Conservation (phyloP, 2,113 vertebrate species). For the Hydrochoerus hydrochaeris region DNA sequence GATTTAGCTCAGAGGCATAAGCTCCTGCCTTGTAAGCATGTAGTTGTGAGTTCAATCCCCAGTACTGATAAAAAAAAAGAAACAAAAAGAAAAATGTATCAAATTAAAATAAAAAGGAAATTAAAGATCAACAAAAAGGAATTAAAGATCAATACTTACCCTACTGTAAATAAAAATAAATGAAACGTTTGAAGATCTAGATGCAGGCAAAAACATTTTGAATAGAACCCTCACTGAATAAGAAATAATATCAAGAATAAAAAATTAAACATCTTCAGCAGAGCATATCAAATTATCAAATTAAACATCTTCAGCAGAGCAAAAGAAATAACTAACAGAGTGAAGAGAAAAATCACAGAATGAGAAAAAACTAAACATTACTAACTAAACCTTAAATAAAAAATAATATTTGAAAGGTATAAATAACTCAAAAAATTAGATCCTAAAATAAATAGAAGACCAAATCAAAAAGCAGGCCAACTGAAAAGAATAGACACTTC, state of each 20-base stretch:
- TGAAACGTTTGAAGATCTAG: not conserved
- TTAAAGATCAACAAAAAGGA: too few relatives aligned
- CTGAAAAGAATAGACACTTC: not conserved
- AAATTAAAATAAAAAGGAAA: too few relatives aligned
- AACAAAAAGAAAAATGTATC: too few relatives aligned
- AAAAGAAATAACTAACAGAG: not conserved
- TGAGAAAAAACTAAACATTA: not conserved
- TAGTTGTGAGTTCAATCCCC: too few relatives aligned
- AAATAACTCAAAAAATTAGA: not conserved
- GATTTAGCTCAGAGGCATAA: too few relatives aligned
- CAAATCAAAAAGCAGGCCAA: not conserved
- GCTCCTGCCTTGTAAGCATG: too few relatives aligned
- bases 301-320: not conserved
- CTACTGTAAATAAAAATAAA: not conserved
- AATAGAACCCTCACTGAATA: not conserved
- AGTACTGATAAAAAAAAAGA: too few relatives aligned
- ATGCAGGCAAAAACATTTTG: not conserved
- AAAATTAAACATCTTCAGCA: not conserved
- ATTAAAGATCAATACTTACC: too few relatives aligned
- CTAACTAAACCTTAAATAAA: not conserved
- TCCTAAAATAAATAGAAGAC: not conserved
- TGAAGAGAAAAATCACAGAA: not conserved
- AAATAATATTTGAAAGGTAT: not conserved
- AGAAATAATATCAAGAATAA: not conserved
- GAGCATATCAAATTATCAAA: not conserved